Evolutionary conservation across 2,888 invertebrate genomes (phyloP), one percentile per base, ranked within the genome.

Genomic region (Cheilosia vernalis): DNA sequence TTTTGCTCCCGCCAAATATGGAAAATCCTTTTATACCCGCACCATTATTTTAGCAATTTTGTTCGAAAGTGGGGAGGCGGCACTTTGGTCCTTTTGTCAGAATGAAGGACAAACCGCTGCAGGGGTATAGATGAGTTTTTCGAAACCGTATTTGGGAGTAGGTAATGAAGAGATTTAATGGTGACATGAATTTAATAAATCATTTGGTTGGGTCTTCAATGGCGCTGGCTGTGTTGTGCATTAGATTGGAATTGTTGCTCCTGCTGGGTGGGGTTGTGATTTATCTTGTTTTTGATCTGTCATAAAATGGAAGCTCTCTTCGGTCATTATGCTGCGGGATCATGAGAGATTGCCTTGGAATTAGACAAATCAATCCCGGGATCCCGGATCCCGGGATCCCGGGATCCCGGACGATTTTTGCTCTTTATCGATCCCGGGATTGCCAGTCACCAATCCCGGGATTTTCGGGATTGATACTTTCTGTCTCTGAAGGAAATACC

Each of bases 151-250:
- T 53, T 58, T 67, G 58, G 7, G 47, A 53, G 73, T 74, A 74
- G 79, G 84, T 84, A 84, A 84, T 84, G 84, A 84, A 84, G 84
- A 79, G 79, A 84, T 84, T 84, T 74, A 79, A 84, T 69, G 84
- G 84, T 79, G 84, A 84, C 79, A 84, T 74, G 74, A 84, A 84
- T 84, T 84, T 84, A 84, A 84, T 84, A 84, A 84, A 84, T 84
- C 84, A 84, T 79, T 79, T 47, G 69, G 51, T 44, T 55, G 49
- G 51, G 19, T 40, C 42, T 64, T 44, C 19, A 67, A 70, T 49
- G 44, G 61, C 47, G 40, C 33, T 61, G 53, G 47, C 53, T 37
- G 27, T 73, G 10, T 15, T 37, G 27, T 73, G 10, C 7, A 51
- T 42, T 13, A 21, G 69, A 69, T 27, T 33, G 37, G 27, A 30